These are phyloP conservation scores for Drosophila demipolita DNA, from an alignment of 2,888 invertebrate genomes.

Conservation along the genomic window DNA sequence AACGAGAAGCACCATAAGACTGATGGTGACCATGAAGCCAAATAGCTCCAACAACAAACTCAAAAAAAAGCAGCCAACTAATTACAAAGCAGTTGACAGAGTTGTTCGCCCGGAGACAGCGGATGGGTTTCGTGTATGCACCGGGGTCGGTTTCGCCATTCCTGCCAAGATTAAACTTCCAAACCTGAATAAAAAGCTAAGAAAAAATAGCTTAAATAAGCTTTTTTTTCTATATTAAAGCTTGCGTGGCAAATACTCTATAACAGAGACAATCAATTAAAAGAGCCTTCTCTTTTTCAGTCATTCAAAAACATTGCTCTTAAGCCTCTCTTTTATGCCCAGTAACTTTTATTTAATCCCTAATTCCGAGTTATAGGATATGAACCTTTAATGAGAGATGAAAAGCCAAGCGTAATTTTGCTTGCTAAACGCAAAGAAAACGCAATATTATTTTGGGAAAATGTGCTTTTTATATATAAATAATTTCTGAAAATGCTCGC, in stretches of 20 bases:
- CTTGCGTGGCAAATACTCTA: conserved; percentile 7
- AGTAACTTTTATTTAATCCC: neutral
- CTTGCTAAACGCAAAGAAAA: neutral
- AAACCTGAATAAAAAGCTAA: conserved; percentile 5
- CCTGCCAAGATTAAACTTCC: conserved; percentile 32
- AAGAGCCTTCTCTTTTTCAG: neutral
- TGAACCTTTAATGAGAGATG: neutral
- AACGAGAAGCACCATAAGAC: conserved; percentile 4
- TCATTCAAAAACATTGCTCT: neutral
- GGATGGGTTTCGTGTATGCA: conserved; percentile 36
- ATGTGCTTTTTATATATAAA: neutral
- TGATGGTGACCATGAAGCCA: conserved; percentile 17
- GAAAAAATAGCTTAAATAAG: conserved; percentile 5
- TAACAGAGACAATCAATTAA: neutral
- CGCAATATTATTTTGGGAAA: neutral
- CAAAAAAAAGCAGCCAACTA: conserved; percentile 59
- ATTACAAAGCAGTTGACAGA: conserved; percentile 65
- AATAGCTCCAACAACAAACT: neutral
- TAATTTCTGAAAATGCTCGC: neutral
- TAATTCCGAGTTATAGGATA: neutral
- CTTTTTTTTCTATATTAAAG: neutral
- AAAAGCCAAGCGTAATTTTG: neutral
- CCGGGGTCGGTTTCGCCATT: conserved; percentile 25
- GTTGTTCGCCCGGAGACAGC: conserved; percentile 13
- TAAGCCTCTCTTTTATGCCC: neutral